Evolutionary conservation across 2,888 invertebrate species (phyloP), one percentile per base, ranked within the genome.

Genomic region (Subacronicta megacephala): DNA sequence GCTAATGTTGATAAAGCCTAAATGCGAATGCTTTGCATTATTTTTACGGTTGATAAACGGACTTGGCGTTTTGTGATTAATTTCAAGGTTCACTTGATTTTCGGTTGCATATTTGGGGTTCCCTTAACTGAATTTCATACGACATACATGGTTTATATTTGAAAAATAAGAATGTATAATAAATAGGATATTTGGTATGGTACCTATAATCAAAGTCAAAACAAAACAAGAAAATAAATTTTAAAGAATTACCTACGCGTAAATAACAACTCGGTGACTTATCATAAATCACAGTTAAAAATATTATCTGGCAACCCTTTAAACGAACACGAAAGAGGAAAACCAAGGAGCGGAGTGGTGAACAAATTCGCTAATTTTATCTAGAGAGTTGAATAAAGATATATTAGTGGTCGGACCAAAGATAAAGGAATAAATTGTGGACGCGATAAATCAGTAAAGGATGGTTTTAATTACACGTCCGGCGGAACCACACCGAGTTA

Each of bases 391-490:
- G 88, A 90, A 92, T 92, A 90, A 93, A 93, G 93, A 92, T 93
- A 93, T 91, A 93, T 92, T 90, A 92, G 92, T 87, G 91, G 93
- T 86, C 89, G 86, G 84, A 81, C 81, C 85, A 85, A 87, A 92
- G 93, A 94, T 93, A 93, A 93, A 92, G 90, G 90, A 92, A 92
- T 93, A 92, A 93, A 93, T 93, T 93, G 90, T 90, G 89, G 87
- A 83, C 82, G 88, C 87, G 82, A 91, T 94, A 94, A 94, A 94
- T 94, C 92, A 92, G 89, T 84, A 88, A 89, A 90, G 90, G 89
- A 91, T 92, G 93, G 91, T 92, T 93, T 93, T 93, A 93, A 94
- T 93, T 93, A 93, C 85, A 88, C 88, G 83, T 83, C 86, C 85
- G 78, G 75, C 69, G 83, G 83, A 84, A 84, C 81, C 82, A 75